Conservation (phyloP, 2,113 vertebrate genomes). For the Bos taurus region ARS-UCD2.0 NC_037335.1:87644501-87645000, state of each 20-base stretch:
- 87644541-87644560: background rate
- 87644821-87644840: background rate
- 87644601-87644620: background rate
- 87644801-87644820: background rate
- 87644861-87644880: background rate
- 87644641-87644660: background rate
- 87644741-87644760: background rate
- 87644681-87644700: background rate
- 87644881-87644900: background rate
- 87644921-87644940: background rate
- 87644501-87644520: background rate
- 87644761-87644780: background rate
- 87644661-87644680: background rate
- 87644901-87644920: background rate
- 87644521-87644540: background rate
- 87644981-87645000: background rate
- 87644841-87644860: background rate
- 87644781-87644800: background rate
- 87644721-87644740: background rate
- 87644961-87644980: background rate
- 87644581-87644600: background rate
- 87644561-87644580: background rate
- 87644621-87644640: background rate
- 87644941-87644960: background rate
- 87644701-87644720: background rate